These are phyloP conservation scores for Cyrtodaria siliqua DNA, from an alignment of 2,888 invertebrate genomes.

Conservation along the genomic window DNA sequence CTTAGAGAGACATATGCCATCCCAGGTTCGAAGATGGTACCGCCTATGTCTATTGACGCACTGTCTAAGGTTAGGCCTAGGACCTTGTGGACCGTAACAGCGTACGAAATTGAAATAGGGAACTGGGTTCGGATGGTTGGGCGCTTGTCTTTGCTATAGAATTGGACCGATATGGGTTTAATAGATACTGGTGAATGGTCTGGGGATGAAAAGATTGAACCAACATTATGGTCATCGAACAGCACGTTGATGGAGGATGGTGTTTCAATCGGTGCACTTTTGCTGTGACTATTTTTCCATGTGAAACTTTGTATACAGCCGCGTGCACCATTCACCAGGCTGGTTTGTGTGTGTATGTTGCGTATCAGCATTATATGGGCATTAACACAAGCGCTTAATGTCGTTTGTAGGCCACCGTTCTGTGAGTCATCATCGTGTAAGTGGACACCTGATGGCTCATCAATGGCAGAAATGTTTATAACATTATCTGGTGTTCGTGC, in stretches of 20 bases:
- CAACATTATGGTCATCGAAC: background rate
- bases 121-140: background rate
- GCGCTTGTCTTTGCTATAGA: background rate
- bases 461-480: background rate
- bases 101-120: background rate
- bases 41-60: background rate
- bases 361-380: background rate
- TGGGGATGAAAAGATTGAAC: background rate
- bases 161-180: background rate
- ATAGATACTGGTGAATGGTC: background rate
- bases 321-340: background rate
- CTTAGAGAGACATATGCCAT: constrained; percentile 1
- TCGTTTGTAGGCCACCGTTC: background rate
- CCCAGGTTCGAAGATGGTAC: background rate
- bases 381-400: background rate
- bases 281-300: background rate
- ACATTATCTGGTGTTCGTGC: background rate
- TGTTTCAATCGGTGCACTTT: background rate
- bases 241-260: background rate
- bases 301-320: background rate
- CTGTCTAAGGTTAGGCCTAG: background rate
- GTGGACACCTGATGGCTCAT: background rate
- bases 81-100: background rate
- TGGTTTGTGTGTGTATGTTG: background rate
- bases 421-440: background rate